Evolutionary conservation across 2,888 invertebrate genomes (phyloP), one percentile per base, ranked within the genome.

Genomic region (Nymphalis urticae): DNA sequence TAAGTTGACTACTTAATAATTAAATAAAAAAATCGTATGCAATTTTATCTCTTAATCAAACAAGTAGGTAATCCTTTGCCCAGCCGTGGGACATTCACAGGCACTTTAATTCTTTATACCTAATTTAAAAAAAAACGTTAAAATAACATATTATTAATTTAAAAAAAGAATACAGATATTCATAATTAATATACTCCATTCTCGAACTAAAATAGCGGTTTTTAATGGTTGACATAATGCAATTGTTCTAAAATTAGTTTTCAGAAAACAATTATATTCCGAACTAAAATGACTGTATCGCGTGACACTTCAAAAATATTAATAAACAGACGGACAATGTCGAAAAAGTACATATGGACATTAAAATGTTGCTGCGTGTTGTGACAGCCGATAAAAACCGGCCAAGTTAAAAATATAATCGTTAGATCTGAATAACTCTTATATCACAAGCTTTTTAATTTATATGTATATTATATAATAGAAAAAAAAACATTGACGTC

Each of bases 261-360:
- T 19, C 62, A 72, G 73, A 36, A 48, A 69, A 67, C 47, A 48
- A 54, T 54, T 42, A 54, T 36, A 61, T 60, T 21, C 47, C 21
- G 24, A 50, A 72, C 62, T 72, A 80, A 76, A 79, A 84, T 83
- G 82, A 84, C 77, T 76, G 78, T 77, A 75, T 71, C 71, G 70
- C 70, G 70, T 68, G 64, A 75, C 69, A 73, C 68, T 51, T 56
- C 76, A 36, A 76, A 73, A 72, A 68, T 75, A 68, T 72, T 71
- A 58, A 72, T 68, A 54, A 53, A 48, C 56, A 68, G 66, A 66
- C 62, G 72, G 58, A 62, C 66, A 8, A 32, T 81, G 48, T 75
- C 79, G 13, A 80, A 81, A 71, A 80, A 82, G 69, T 82, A 83
- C 65, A 76, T 82, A 70, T 84, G 84, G 85, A 87, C 83, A 72